Evolutionary conservation across 2,888 invertebrate genomes (phyloP).

Genomic region (Cosmia pyralina): DNA sequence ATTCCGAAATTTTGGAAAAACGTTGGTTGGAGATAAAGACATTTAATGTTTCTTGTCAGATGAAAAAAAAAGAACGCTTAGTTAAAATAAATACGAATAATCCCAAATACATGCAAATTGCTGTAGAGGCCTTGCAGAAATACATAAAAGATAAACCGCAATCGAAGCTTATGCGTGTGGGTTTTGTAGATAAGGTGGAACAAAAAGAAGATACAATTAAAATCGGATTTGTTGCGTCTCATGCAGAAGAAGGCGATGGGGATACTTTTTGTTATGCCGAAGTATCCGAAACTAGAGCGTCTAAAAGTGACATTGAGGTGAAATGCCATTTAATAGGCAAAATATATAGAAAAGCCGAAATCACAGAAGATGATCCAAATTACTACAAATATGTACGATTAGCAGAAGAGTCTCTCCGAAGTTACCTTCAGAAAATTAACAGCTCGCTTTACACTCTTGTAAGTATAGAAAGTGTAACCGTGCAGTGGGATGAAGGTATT

Average conservation of each 20-base stretch:
- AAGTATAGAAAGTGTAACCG: conserved; percentile 44
- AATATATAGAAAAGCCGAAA: conserved; percentile 23
- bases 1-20: conserved; percentile 69
- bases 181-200: conserved; percentile 51
- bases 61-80: conserved; percentile 1
- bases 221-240: conserved; percentile 47
- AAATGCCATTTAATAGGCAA: conserved; percentile 44
- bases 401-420: conserved; percentile 67
- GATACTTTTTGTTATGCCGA: conserved; percentile 54
- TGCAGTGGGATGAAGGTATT: conserved; percentile 60
- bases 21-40: conserved; percentile 63
- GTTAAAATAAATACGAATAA: conserved; percentile 8
- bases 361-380: conserved; percentile 41
- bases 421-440: conserved; percentile 54
- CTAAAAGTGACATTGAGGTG: conserved; percentile 34
- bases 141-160: conserved; percentile 61
- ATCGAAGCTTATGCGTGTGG: conserved; percentile 46
- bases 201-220: not conserved
- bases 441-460: conserved; percentile 41
- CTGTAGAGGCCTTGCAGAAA: conserved; percentile 69
- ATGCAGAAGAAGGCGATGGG: conserved; percentile 40
- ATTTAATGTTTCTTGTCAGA: conserved; percentile 41
- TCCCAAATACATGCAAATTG: conserved; percentile 56
- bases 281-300: conserved; percentile 4
- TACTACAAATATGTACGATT: conserved; percentile 65